Percentiles rank a stretch among this genome's conserved stretches.
These are phyloP conservation scores for Acanthosepion pharaonis DNA, from an alignment of 2,888 invertebrate genomes.

Conservation along the genomic window DNA sequence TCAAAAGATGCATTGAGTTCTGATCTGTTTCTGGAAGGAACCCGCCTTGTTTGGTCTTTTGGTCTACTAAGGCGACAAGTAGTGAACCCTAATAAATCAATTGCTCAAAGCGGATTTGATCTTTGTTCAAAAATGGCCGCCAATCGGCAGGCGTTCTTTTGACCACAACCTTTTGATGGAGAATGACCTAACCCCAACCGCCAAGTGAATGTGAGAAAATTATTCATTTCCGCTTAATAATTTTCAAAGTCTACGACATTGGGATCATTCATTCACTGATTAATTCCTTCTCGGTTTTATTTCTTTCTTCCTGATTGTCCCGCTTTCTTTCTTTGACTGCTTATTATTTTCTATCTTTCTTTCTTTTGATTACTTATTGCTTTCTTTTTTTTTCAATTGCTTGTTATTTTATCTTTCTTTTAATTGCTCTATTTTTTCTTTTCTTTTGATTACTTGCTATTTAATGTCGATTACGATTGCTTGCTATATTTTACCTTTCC, in stretches of 20 bases:
- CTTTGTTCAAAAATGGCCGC: neutral
- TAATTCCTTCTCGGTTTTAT: neutral
- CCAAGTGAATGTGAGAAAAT: conserved; percentile 20
- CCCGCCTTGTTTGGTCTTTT: conserved; percentile 11
- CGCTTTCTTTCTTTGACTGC: neutral
- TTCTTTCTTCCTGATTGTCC: neutral
- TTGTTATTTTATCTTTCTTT: neutral
- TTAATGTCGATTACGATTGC: neutral
- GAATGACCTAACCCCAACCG: neutral
- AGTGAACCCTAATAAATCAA: conserved; percentile 23
- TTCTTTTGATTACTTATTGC: neutral
- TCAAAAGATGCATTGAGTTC: neutral
- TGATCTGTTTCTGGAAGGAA: neutral
- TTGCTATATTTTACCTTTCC: too few relatives aligned
- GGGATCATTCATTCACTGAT: neutral
- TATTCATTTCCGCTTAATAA: conserved; percentile 33
- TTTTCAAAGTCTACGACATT: neutral
- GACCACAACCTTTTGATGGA: neutral
- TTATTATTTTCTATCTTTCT: neutral
- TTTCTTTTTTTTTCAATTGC: neutral
- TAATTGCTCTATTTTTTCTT: neutral
- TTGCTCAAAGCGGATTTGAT: neutral
- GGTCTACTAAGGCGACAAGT: neutral
- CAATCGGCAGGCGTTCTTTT: neutral
- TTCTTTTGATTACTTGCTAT: neutral